phyloP scores from a whole-genome alignment of 2,113 vertebrate species.

The Lepus americanus region DNA sequence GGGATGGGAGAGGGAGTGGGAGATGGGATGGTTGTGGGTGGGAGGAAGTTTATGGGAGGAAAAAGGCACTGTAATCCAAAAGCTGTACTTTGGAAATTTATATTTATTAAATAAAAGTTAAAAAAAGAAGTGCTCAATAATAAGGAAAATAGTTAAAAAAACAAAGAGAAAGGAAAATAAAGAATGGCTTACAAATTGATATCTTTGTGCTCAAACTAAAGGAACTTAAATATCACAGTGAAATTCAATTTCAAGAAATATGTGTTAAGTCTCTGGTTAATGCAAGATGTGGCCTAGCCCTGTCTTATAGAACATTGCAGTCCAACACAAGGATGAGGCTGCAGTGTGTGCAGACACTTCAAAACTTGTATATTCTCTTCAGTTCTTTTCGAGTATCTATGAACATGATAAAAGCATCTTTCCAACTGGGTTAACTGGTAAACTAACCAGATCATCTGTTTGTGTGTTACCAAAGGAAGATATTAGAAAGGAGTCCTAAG shows the following conservation, averaged over 20 bases:
- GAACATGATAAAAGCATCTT: not conserved
- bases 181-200: not conserved
- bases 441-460: not conserved
- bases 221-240: not conserved
- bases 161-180: not conserved
- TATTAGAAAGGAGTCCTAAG: not conserved
- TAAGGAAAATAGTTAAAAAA: not conserved
- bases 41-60: too few relatives aligned
- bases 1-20: too few relatives aligned
- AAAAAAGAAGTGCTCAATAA: not conserved
- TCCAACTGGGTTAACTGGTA: not conserved
- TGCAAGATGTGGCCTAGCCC: rapidly evolving
- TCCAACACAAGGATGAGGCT: too few relatives aligned
- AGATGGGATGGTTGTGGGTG: too few relatives aligned
- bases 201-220: not conserved
- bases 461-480: not conserved
- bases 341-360: not conserved
- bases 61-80: too few relatives aligned
- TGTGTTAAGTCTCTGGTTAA: not conserved
- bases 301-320: not conserved
- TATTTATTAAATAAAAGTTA: too few relatives aligned
- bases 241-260: constrained; percentile 42
- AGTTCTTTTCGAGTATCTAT: not conserved
- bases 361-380: not conserved
- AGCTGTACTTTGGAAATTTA: too few relatives aligned